These are phyloP conservation scores for Microchrysa polita DNA, from an alignment of 2,888 invertebrate species.

Conservation along the genomic window DNA sequence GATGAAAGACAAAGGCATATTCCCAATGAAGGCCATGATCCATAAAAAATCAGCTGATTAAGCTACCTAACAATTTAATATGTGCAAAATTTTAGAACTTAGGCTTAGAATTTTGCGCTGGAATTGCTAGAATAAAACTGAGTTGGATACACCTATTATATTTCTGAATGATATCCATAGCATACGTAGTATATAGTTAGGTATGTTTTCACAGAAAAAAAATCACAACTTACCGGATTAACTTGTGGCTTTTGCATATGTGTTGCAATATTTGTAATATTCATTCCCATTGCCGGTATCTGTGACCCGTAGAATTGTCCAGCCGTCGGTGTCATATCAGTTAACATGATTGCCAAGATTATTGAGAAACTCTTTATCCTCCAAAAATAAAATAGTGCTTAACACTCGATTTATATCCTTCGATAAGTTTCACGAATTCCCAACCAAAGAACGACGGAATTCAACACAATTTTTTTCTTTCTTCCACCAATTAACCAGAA, in stretches of 20 bases:
- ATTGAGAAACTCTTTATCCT: too few species aligned
- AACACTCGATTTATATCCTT: conserved; percentile 3
- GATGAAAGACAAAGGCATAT: too few species aligned
- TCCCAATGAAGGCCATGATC: too few species aligned
- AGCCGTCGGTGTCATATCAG: conserved; percentile 71
- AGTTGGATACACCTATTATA: too few species aligned
- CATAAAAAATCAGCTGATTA: too few species aligned
- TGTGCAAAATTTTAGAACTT: too few species aligned
- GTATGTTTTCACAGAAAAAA: too few species aligned
- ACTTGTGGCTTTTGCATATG: conserved; percentile 65
- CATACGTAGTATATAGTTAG: too few species aligned
- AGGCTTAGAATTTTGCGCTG: too few species aligned
- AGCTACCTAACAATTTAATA: too few species aligned
- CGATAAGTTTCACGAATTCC: background rate
- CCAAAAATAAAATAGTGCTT: background rate
- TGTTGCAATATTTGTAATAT: conserved; percentile 65
- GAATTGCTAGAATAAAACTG: too few species aligned
- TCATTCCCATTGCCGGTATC: conserved; percentile 71
- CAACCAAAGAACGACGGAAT: background rate
- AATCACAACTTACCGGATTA: conserved; percentile 62
- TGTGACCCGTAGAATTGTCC: conserved; percentile 71
- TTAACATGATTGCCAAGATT: conserved; percentile 64
- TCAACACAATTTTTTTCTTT: conserved; percentile 20
- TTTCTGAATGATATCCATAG: too few species aligned
- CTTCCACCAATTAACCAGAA: background rate